Evolutionary conservation across 2,888 invertebrate genomes (phyloP).

Genomic region (Caradrina clavipalpis): DNA sequence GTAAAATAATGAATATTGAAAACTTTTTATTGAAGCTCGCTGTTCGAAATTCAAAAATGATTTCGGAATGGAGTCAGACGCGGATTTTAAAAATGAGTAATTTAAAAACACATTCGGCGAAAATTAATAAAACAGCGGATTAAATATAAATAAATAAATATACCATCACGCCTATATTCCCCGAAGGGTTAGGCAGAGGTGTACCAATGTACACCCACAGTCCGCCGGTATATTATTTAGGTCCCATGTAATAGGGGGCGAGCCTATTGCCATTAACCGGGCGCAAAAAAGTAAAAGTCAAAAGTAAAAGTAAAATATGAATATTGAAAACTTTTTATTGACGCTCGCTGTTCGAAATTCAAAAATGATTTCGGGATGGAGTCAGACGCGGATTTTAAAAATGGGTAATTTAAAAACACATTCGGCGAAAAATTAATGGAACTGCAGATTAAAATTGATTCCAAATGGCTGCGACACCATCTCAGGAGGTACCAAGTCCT

Average conservation of each 20-base stretch:
- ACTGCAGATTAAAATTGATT: slow-evolving; percentile 12
- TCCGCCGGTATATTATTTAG: too few species aligned
- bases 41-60: neutral
- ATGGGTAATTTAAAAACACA: neutral
- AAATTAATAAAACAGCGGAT: neutral
- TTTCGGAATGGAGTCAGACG: neutral
- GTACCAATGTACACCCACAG: too few species aligned
- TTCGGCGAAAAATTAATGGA: neutral
- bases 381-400: neutral
- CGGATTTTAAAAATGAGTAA: neutral
- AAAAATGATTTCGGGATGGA: neutral
- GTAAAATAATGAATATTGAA: neutral
- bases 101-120: neutral
- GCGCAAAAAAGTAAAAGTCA: too few species aligned
- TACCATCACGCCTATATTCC: too few species aligned
- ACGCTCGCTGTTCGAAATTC: neutral
- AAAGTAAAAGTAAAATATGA: slow-evolving; percentile 3
- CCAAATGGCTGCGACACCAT: neutral
- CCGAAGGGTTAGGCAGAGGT: too few species aligned
- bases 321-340: neutral
- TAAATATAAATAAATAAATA: too few species aligned
- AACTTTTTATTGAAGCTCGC: neutral
- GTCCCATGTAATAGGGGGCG: too few species aligned
- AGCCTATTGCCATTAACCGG: too few species aligned
- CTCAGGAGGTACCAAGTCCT: neutral